These are phyloP conservation scores for Coendou prehensilis DNA, from an alignment of 2,797 vertebrate genomes.

Conservation along the genomic window DNA sequence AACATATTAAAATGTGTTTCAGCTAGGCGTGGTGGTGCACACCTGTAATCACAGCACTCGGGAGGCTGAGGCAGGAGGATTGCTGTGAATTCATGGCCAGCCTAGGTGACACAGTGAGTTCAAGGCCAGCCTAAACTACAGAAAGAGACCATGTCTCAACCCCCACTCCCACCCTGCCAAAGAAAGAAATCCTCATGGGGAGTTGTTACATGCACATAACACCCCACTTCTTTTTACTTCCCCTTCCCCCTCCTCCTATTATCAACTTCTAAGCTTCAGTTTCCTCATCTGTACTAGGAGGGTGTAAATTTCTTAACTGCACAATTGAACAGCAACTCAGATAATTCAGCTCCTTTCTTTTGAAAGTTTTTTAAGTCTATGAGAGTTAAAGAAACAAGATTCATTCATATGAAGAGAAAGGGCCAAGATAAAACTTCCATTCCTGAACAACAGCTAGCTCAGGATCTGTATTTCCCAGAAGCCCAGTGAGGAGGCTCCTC, in stretches of 20 bases:
- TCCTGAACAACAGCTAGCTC: constrained; percentile 46
- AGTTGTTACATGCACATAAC: background rate
- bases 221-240: background rate
- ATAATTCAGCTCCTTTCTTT: constrained; percentile 50
- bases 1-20: background rate
- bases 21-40: background rate
- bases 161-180: too few species aligned
- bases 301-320: constrained; percentile 39
- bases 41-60: background rate
- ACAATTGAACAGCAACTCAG: constrained; percentile 49
- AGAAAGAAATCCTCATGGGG: background rate
- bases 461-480: background rate
- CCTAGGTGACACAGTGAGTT: background rate
- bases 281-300: background rate
- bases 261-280: constrained; percentile 30
- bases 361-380: constrained; percentile 48
- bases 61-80: background rate
- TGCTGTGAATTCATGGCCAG: background rate
- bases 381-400: constrained; percentile 48
- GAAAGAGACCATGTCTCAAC: background rate
- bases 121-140: background rate
- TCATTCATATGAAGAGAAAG: constrained; percentile 41
- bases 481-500: constrained; percentile 28
- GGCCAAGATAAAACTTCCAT: constrained; percentile 32
- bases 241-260: background rate